phyloP scores from a whole-genome alignment of 2,797 vertebrate genomes.

The Tachyglossus aculeatus region DNA sequence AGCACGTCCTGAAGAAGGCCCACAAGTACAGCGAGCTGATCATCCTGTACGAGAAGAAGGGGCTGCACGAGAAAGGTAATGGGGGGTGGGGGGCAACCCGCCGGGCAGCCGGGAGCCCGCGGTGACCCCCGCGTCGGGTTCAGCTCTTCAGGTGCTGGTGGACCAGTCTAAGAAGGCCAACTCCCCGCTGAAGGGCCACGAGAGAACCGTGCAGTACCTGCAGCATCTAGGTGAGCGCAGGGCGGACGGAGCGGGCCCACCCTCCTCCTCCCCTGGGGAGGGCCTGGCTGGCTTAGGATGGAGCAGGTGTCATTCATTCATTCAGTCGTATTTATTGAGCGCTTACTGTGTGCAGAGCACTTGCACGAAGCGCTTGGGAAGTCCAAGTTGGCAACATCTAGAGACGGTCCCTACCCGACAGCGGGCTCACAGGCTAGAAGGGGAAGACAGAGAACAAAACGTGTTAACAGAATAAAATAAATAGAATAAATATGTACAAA shows the following conservation, averaged over 20 bases:
- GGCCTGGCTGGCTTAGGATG: neutral
- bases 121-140: constrained; percentile 12
- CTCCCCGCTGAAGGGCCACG: constrained; percentile 96
- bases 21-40: constrained; percentile 98
- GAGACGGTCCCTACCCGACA: no score
- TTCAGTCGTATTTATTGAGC: no score
- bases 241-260: neutral
- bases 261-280: neutral
- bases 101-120: neutral
- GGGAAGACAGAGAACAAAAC: no score
- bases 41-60: constrained; percentile 98
- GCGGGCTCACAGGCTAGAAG: no score
- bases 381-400: no score
- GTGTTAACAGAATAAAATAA: no score
- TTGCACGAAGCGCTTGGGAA: no score
- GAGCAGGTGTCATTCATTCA: no score
- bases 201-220: constrained; percentile 96
- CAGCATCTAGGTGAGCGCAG: constrained; percentile 87
- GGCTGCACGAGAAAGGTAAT: constrained; percentile 94
- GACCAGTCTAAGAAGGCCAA: constrained; percentile 99
- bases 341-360: no score
- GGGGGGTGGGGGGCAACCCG: neutral
- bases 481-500: no score
- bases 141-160: constrained; percentile 94
- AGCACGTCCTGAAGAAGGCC: constrained; percentile 96